These are phyloP conservation scores for Cataglyphis livida DNA, from an alignment of 2,888 invertebrate species.

Conservation along the genomic window DNA sequence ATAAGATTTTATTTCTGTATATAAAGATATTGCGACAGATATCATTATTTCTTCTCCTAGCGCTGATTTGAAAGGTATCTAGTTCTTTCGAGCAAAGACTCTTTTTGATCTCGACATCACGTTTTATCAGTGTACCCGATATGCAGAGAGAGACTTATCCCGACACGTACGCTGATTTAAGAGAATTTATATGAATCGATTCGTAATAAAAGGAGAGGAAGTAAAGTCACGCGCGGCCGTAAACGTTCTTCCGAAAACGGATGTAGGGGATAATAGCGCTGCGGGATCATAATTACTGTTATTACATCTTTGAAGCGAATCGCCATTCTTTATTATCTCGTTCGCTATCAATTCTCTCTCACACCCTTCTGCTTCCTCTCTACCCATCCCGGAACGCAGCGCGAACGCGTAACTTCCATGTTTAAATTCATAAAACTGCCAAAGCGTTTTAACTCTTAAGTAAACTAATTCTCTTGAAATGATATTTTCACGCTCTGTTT, in stretches of 20 bases:
- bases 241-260: slow-evolving; percentile 43
- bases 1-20: neutral
- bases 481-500: slow-evolving; percentile 34
- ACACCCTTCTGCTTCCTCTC: neutral
- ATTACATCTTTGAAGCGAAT: slow-evolving; percentile 49
- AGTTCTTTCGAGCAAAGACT: slow-evolving; percentile 11
- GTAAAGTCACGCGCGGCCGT: slow-evolving; percentile 48
- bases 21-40: slow-evolving; percentile 1
- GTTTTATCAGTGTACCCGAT: slow-evolving; percentile 31
- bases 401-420: slow-evolving; percentile 3
- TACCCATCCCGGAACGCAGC: neutral
- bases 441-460: slow-evolving; percentile 39
- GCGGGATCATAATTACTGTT: slow-evolving; percentile 52
- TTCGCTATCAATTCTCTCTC: slow-evolving; percentile 40
- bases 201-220: slow-evolving; percentile 44
- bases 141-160: slow-evolving; percentile 42
- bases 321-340: slow-evolving; percentile 49
- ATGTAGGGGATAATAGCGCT: slow-evolving; percentile 34
- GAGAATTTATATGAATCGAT: slow-evolving; percentile 49
- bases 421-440: slow-evolving; percentile 28
- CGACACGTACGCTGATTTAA: slow-evolving; percentile 54
- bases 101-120: slow-evolving; percentile 27
- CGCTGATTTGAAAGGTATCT: neutral
- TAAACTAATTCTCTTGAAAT: slow-evolving; percentile 32
- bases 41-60: neutral